Evolutionary conservation across 2,888 invertebrate genomes (phyloP).

Genomic region (Anticlea derivata): DNA sequence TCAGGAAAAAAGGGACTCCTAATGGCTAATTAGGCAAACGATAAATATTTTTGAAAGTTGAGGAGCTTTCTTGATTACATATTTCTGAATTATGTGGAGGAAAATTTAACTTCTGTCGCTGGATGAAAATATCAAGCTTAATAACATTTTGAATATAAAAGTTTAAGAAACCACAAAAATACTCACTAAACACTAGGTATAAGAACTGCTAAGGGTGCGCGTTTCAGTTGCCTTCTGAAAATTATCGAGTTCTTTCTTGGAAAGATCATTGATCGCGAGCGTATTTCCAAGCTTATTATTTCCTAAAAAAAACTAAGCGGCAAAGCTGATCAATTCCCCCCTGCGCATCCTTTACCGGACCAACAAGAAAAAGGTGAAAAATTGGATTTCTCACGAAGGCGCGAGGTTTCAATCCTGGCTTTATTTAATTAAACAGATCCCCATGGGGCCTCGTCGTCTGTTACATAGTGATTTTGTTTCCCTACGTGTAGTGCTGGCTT

Average conservation of each 20-base stretch:
- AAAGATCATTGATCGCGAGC: conserved; percentile 4
- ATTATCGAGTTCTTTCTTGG: conserved; percentile 10
- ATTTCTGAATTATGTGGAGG: conserved; percentile 26
- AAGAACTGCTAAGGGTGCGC: too few species aligned
- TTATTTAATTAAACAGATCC: conserved; percentile 72
- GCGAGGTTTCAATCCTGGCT: conserved; percentile 68
- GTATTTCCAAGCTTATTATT: conserved; percentile 19
- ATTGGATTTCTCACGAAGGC: conserved; percentile 60
- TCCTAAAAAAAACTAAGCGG: conserved; percentile 10
- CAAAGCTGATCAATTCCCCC: conserved; percentile 45
- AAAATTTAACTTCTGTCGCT: not conserved
- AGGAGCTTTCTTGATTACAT: conserved; percentile 40
- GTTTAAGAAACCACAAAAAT: too few species aligned
- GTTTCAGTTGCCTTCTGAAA: too few species aligned
- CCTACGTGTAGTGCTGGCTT: conserved; percentile 17
- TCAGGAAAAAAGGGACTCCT: conserved; percentile 63
- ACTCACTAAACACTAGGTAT: too few species aligned
- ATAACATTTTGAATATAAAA: too few species aligned
- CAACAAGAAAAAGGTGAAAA: conserved; percentile 60
- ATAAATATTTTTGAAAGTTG: conserved; percentile 65
- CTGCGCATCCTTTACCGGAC: conserved; percentile 39
- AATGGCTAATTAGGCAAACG: conserved; percentile 69
- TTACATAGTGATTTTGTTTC: conserved; percentile 49
- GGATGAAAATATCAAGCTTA: too few species aligned
- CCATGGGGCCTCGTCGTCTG: conserved; percentile 55